Evolutionary conservation across 1,140 invertebrate species (phyloP).

Genomic region (Aleiodes sp.): DNA sequence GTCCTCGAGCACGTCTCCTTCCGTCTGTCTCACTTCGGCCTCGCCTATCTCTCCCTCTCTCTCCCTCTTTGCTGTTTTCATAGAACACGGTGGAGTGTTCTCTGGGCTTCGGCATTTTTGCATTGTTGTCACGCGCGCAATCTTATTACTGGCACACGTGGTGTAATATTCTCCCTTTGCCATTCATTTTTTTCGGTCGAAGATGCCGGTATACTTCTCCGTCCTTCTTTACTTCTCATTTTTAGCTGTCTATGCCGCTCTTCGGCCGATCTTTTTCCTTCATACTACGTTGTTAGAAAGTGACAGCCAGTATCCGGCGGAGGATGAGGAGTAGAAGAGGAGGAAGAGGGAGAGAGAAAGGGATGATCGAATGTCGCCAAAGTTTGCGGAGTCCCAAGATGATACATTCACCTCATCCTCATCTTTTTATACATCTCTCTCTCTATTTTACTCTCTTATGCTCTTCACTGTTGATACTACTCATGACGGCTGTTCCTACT

Average conservation of each 20-base stretch:
- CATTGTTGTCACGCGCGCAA: constrained; percentile 60
- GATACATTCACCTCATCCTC: constrained; percentile 40
- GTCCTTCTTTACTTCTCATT: background rate
- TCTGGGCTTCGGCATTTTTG: constrained; percentile 49
- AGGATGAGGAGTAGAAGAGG: too few relatives aligned
- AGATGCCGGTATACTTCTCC: background rate
- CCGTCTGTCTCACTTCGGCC: background rate
- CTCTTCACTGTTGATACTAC: background rate
- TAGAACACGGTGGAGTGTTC: background rate
- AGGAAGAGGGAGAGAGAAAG: too few relatives aligned
- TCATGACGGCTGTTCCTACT: background rate
- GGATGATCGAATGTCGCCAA: constrained; percentile 55
- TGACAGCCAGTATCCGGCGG: constrained; percentile 43
- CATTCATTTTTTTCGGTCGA: constrained; percentile 1
- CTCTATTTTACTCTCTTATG: background rate
- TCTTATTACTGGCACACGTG: constrained; percentile 63
- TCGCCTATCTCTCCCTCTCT: background rate
- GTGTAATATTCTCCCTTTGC: constrained; percentile 58
- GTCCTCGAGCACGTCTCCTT: background rate
- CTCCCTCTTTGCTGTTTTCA: constrained; percentile 18
- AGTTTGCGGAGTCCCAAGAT: constrained; percentile 46
- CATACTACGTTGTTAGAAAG: constrained; percentile 50
- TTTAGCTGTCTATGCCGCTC: constrained; percentile 19
- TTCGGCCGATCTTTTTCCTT: background rate
- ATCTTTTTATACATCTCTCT: constrained; percentile 3